A percentile compares a stretch with the other conserved stretches of the same genome.
phyloP scores from a whole-genome alignment of 2,888 invertebrate genomes.

The Frankliniella intonsa region DNA sequence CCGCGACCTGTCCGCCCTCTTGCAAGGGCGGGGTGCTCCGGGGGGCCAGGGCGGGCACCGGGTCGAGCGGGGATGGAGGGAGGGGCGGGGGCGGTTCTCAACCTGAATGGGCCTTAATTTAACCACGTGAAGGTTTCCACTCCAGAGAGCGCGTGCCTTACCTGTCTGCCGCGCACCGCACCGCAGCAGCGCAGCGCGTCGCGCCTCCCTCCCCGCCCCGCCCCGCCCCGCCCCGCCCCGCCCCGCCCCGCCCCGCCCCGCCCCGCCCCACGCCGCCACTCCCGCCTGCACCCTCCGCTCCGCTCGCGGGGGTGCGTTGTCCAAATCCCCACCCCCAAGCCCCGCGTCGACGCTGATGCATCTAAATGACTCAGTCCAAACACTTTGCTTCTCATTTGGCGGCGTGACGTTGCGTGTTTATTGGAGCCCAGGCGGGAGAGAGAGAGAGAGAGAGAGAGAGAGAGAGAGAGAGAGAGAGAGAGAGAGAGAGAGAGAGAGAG shows the following conservation, averaged over 20 bases:
- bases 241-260: background rate
- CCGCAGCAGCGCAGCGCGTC: background rate
- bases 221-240: background rate
- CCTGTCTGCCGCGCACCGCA: background rate
- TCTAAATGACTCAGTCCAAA: no score
- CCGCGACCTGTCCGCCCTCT: background rate
- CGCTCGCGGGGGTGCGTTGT: no score
- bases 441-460: no score
- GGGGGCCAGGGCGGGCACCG: no score
- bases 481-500: no score
- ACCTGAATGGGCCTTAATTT: constrained; percentile 14
- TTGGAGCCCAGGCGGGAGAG: no score
- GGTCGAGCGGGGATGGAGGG: background rate
- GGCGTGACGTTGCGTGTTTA: no score
- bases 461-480: no score
- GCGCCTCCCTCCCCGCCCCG: background rate
- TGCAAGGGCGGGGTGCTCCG: no score
- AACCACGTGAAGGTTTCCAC: constrained; percentile 15
- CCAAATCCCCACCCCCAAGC: no score
- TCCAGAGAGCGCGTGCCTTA: background rate
- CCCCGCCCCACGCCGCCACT: background rate
- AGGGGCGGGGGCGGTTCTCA: background rate
- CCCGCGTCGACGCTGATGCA: no score
- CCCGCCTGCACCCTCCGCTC: background rate
- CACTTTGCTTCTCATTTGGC: no score